Evolutionary conservation across 2,797 vertebrate genomes (phyloP), one percentile per base, ranked within the genome.

Genomic region (Rachycentron canadum): DNA sequence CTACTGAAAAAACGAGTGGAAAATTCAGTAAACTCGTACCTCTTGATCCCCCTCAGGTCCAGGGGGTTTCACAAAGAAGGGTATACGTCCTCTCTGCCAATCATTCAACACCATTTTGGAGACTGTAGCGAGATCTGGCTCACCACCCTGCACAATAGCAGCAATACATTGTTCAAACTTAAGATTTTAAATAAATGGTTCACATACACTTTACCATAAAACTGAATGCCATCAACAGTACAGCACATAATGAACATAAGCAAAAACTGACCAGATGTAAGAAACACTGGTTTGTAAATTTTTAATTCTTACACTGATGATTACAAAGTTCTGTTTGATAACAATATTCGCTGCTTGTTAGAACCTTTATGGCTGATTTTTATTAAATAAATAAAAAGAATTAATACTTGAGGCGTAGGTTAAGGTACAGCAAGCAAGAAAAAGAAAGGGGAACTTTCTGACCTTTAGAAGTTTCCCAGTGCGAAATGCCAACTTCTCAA

Each of bases 81-180:
- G 98, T 77, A 99, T 99, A 6, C 98, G 96, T 76, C 98, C 98
- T 59, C 98, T 94, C 93, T 99, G 98, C 98, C 98, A 99, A 84
- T 99, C 98, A 36, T 99, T 99, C 74, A 99, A 94, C 86, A 99
- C 98, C 98, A 99, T 99, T 91, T 99, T 99, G 80, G 98, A 96
- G 81, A 99, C 97, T 0, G 97, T 98, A 38, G 94, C 79, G 49
- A 97, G 50, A 89, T 99, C 98, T n/a, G 98, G 98, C 81, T 99
- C 98, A 19, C 97, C 98, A 2, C 98, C 98, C 98, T 99, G 88
- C 40, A 90, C 32, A 25, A 75, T 7, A 82, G 25, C 32, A 65
- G 77, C 2, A 73, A 80, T 5, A 65, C 12, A 62, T 30, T 23
- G 50, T 9, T 74, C 17, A 68, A 57, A 9, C 8, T 65, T 34